A percentile compares a stretch with the other conserved stretches of the same genome.
These are phyloP conservation scores for Harpagifer antarcticus DNA, from an alignment of 2,797 vertebrate genomes.

Conservation along the genomic window DNA sequence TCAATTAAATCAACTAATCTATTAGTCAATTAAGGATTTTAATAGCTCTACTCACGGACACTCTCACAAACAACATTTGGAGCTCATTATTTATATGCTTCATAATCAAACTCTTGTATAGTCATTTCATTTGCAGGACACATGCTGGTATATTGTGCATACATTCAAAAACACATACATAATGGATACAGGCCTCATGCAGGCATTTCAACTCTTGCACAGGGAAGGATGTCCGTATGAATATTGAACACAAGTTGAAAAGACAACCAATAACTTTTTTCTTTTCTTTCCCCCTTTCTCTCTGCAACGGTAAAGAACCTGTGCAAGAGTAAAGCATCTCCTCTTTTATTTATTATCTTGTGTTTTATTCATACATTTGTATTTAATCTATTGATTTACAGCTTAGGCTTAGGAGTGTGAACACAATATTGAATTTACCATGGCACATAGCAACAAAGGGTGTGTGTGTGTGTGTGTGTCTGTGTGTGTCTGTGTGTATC, in stretches of 20 bases:
- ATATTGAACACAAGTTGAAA: slow-evolving; percentile 27
- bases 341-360: slow-evolving; percentile 78
- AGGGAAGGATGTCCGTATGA: not conserved
- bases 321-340: slow-evolving; percentile 65
- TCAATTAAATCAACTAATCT: slow-evolving; percentile 6
- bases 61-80: not conserved
- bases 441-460: slow-evolving; percentile 59
- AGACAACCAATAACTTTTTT: slow-evolving; percentile 4
- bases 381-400: slow-evolving; percentile 83
- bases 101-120: not conserved
- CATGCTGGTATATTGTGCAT: not conserved
- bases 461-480: slow-evolving; percentile 14
- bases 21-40: slow-evolving; percentile 5
- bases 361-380: slow-evolving; percentile 82
- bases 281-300: not conserved
- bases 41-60: not conserved
- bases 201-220: not conserved
- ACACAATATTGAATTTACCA: slow-evolving; percentile 79
- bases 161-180: not conserved
- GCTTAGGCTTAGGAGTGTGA: slow-evolving; percentile 71
- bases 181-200: not conserved
- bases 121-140: not conserved
- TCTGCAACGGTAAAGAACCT: slow-evolving; percentile 20
- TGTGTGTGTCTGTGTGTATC: slow-evolving; percentile 10
- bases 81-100: not conserved